Evolutionary conservation across 2,888 invertebrate genomes (phyloP), one percentile per base, ranked within the genome.

Genomic region (Protophormia terraenovae): DNA sequence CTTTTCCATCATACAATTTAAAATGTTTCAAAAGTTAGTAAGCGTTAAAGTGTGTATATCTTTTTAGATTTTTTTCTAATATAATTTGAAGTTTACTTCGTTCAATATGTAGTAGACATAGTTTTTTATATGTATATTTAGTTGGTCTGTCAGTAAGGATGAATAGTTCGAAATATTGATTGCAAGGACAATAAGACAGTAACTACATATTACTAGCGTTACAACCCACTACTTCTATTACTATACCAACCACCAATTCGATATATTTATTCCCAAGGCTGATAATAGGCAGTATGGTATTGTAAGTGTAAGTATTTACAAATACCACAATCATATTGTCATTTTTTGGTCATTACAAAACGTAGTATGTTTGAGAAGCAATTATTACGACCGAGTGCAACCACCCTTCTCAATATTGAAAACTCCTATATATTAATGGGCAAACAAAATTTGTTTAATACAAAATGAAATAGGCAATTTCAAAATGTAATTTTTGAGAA

Each of bases 321-420:
- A 64, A 41, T 27, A 50, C 50, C 69, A 53, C 75, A 81, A 69
- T 62, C 58, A 75, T 75, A 69, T 41, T 72, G 45, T 47, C 64
- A 58, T 55, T 71, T 22, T 14, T 29, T 66, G 38, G 38, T 55
- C 27, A 45, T 64, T 64, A 73, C 47, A 35, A 75, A 58, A 50
- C 8, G 62, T 82, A 19, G 50, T 55, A 38, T 62, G 27, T 38
- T 75, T 50, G 35, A 58, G 19, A 19, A 45, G 45, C 16, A 67
- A 47, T 77, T 67, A 58, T 19, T 64, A 41, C n/a, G n/a, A 62
- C 69, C 16, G n/a, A 79, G 16, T 29, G n/a, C 47, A 8, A 50
- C 35, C 22, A 60, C 67, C 22, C 47, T 12, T 16, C n/a, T 12
- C 7, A 58, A 24, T 66, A 27, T 45, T 32, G 16, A 58, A 29